Conservation (phyloP, 2,113 vertebrate species). For the Podarcis cretensis region DNA sequence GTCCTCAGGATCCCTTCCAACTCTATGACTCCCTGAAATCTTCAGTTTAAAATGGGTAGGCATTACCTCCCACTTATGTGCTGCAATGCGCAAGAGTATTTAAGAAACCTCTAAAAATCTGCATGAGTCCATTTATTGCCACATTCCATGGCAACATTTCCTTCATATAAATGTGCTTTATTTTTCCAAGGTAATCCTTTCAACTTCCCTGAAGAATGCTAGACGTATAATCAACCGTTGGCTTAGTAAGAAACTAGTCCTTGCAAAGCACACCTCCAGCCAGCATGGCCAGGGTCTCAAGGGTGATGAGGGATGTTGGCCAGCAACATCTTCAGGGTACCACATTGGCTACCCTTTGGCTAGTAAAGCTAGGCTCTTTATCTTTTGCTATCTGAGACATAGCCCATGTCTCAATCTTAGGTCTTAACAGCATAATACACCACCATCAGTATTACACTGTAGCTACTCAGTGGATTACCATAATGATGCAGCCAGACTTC, state of each 20-base stretch:
- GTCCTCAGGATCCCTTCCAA: too few relatives aligned
- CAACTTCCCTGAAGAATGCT: constrained; percentile 24
- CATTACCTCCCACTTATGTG: neutral
- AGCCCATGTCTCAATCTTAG: constrained; percentile 4
- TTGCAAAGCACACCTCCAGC: too few relatives aligned
- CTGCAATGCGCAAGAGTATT: neutral
- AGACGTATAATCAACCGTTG: neutral
- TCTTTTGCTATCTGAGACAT: neutral
- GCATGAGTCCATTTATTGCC: neutral
- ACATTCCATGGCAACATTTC: constrained; percentile 24
- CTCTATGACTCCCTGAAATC: too few relatives aligned
- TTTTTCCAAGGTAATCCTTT: constrained; percentile 33
- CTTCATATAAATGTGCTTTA: constrained; percentile 11
- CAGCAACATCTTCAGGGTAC: too few relatives aligned
- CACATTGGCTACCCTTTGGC: too few relatives aligned
- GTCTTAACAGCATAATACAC: neutral
- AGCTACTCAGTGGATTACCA: neutral
- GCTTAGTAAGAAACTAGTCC: neutral
- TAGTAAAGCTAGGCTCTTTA: too few relatives aligned
- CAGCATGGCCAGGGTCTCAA: too few relatives aligned
- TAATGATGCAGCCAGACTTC: neutral
- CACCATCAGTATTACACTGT: neutral
- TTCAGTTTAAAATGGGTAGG: neutral
- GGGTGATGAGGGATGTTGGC: too few relatives aligned
- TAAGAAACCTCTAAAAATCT: constrained; percentile 5